Evolutionary conservation across 2,888 invertebrate genomes (phyloP), one percentile per base, ranked within the genome.

Genomic region (Meandrusa payeni): DNA sequence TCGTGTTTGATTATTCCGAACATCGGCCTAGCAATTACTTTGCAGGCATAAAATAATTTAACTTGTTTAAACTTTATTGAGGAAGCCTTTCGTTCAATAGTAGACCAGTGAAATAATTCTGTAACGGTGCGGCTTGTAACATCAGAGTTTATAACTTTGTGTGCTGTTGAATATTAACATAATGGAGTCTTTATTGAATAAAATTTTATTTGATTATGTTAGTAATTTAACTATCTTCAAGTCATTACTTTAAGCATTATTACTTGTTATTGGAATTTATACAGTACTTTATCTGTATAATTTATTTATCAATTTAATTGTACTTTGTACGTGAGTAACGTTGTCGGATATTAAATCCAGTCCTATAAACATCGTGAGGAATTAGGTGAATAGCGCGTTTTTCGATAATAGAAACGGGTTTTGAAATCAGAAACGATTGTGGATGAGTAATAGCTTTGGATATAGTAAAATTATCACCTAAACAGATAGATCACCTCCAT

Each of bases 1-100:
- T 5, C 26, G 4, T 15, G 41, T 33, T 41, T 33, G 19, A 43
- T 26, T 31, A 43, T 26, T 26, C 28, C 31, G 23, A 37, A 43
- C 32, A 37, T 20, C 23, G 32, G n/a, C 32, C 9, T 1, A 11
- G 24, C 41, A 27, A 41, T 41, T 32, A 20, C 33, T 27, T 15
- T 9, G n/a, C 24, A n/a, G 12, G 9, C 26, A 6, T 27, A 22
- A 27, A 41, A 33, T 13, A 31, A 43, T 31, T 33, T 43, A 19
- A 19, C 31, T 26, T 13, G 33, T 33, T 28, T 9, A 20, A 27
- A 13, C 4, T 41, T 28, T 22, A 27, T 41, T 22, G 27, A 33
- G 33, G 33, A 41, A 27, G 10, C 13, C 10, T 32, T 24, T 23
- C 39, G 9, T 7, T 40, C 19, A 11, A 26, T n/a, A 5, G 28